A percentile compares a stretch with the other conserved stretches of the same genome.
These are phyloP conservation scores for Bergia puertoricense DNA, from an alignment of 92 coral and sea anemone genomes.

Conservation along the genomic window DNA sequence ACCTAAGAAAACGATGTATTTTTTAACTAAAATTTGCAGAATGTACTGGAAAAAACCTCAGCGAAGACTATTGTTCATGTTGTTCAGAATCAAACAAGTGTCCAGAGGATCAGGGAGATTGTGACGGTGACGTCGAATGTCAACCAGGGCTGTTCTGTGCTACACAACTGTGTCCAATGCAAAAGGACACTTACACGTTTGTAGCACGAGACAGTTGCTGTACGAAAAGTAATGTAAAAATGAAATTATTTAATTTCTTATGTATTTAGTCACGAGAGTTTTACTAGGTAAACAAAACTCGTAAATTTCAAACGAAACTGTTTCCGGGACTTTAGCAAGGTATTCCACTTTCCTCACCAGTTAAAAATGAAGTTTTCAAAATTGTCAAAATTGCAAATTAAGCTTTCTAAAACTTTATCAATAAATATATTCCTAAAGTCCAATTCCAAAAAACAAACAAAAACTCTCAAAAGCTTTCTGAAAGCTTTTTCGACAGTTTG, in stretches of 20 bases:
- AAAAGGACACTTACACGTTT: neutral
- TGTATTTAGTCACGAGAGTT: neutral
- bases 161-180: neutral
- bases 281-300: too few relatives aligned
- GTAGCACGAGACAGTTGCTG: neutral
- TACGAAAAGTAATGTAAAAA: neutral
- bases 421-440: too few relatives aligned
- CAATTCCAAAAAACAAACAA: too few relatives aligned
- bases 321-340: too few relatives aligned
- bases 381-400: too few relatives aligned
- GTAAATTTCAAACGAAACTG: too few relatives aligned
- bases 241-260: neutral
- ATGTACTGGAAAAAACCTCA: neutral
- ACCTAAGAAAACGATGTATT: too few relatives aligned
- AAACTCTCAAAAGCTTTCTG: too few relatives aligned
- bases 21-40: neutral
- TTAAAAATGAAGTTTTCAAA: too few relatives aligned
- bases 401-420: too few relatives aligned
- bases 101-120: slow-evolving; percentile 5
- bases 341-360: too few relatives aligned
- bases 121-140: neutral
- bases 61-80: neutral
- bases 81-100: neutral
- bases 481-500: too few relatives aligned
- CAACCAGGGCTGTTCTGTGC: slow-evolving; percentile 8